Evolutionary conservation across 2,797 vertebrate species (phyloP), one percentile per base, ranked within the genome.

Genomic region (Danio choprae): DNA sequence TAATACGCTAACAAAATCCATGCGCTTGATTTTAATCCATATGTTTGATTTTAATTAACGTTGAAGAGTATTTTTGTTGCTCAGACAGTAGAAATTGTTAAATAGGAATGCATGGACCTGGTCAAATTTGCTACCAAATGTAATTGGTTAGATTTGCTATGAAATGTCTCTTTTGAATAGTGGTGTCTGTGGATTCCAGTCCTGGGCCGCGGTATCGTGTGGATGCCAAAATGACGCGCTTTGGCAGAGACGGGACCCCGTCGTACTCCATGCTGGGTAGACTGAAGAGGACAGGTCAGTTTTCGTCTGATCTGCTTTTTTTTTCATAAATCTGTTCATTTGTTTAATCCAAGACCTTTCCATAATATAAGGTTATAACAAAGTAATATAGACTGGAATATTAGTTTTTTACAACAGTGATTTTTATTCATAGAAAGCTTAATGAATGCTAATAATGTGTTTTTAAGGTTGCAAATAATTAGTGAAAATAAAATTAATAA

Each of bases 161-260:
- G n/a, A n/a, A n/a, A n/a, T 80, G 7, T 64, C 60, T n/a, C 41
- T 41, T 38, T 55, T 81, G 50, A 80, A 0, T 68, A 96, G 96
- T 92, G 84, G 81, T 94, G 44, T 90, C 89, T 16, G 91, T 92
- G 53, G 94, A 95, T 73, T 90, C 92, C 80, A 96, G 95, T 80
- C 96, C 96, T 0, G 96, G 96, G 43, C 96, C 96, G 0, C 87
- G 91, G 81, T 97, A 97, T 87, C 90, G 92, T n/a, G 83, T 97
- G 68, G 94, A 94, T 3, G 90, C 91, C 0, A 95, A 92, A 43
- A 82, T 96, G 13, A 98, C 96, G 0, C 94, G 96, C 10, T 97
- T 96, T 12, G 96, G 96, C 38, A 91, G 91, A 29, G 94, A 88
- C 65, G 90, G 93, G 20, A 92, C 92, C 0, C 95, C 96, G 0